Evolutionary conservation across 2,113 vertebrate genomes (phyloP).

Genomic region (Charadrius vociferus): DNA sequence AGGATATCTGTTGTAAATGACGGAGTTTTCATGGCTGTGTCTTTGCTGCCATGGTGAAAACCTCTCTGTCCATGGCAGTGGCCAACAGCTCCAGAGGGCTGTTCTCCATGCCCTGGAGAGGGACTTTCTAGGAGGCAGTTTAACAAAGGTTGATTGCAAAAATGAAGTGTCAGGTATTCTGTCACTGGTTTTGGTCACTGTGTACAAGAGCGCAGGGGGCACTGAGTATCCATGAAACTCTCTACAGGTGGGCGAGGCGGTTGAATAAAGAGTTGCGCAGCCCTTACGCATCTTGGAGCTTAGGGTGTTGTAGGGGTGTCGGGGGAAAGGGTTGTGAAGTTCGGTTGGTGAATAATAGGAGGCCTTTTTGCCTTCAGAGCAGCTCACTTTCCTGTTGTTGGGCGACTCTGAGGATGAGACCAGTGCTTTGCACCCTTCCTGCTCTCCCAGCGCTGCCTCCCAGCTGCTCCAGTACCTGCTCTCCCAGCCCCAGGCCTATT

Average conservation of each 20-base stretch:
- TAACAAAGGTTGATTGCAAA: neutral
- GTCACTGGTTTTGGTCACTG: neutral
- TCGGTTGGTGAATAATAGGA: neutral
- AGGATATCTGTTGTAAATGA: neutral
- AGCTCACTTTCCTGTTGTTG: neutral
- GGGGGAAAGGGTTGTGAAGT: neutral
- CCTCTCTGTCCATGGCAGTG: neutral
- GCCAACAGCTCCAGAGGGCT: neutral
- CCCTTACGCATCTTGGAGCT: neutral
- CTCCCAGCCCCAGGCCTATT: neutral
- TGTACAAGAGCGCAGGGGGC: neutral
- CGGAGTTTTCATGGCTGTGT: neutral
- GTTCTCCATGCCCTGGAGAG: neutral
- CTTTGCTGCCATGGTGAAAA: neutral
- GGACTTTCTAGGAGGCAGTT: neutral
- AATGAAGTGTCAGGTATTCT: neutral
- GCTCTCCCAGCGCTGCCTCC: neutral
- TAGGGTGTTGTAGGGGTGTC: neutral
- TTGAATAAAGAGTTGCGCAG: neutral
- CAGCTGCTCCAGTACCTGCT: neutral
- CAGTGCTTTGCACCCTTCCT: neutral
- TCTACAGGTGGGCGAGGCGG: rapidly evolving
- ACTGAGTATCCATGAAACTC: neutral
- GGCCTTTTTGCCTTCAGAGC: neutral
- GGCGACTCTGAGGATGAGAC: neutral